phyloP scores from a whole-genome alignment of 2,888 invertebrate genomes.

The Drosophila birchii region DNA sequence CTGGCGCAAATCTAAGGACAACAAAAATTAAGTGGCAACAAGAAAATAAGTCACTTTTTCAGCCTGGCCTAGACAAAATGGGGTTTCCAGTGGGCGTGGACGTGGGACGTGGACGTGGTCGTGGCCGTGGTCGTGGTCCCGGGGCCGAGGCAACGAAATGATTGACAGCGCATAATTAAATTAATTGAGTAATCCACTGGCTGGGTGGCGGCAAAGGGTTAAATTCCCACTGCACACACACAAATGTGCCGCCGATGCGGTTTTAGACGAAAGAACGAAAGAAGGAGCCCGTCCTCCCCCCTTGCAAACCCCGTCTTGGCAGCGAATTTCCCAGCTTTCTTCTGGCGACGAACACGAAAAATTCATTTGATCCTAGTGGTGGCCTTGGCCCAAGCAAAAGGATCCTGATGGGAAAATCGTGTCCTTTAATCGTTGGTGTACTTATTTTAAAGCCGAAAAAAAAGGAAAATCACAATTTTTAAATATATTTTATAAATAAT shows the following conservation, averaged over 20 bases:
- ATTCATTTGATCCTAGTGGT: constrained; percentile 39
- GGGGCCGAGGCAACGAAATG: constrained; percentile 81
- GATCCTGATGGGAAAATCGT: constrained; percentile 34
- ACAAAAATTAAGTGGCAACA: constrained; percentile 82
- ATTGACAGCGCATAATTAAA: constrained; percentile 86
- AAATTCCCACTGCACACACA: constrained; percentile 68
- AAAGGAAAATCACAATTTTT: no score
- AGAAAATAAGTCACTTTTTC: constrained; percentile 67
- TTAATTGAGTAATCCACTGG: constrained; percentile 85
- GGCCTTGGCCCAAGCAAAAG: constrained; percentile 24
- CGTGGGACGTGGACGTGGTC: no score
- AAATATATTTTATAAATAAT: no score
- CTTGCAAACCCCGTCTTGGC: no score
- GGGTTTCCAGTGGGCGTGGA: background rate
- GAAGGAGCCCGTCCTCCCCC: no score
- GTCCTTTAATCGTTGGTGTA: background rate
- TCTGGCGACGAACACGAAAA: constrained; percentile 30
- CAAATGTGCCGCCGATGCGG: constrained; percentile 68
- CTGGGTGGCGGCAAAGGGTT: constrained; percentile 65
- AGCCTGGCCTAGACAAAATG: constrained; percentile 20
- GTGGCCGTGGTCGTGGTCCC: constrained; percentile 18
- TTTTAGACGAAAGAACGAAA: constrained; percentile 43
- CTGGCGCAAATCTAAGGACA: constrained; percentile 58
- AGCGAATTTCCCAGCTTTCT: constrained; percentile 34
- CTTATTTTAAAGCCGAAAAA: background rate